Base-by-base conservation (phyloP, 1,140 invertebrate species). In the Bombus fervidus region DNA sequence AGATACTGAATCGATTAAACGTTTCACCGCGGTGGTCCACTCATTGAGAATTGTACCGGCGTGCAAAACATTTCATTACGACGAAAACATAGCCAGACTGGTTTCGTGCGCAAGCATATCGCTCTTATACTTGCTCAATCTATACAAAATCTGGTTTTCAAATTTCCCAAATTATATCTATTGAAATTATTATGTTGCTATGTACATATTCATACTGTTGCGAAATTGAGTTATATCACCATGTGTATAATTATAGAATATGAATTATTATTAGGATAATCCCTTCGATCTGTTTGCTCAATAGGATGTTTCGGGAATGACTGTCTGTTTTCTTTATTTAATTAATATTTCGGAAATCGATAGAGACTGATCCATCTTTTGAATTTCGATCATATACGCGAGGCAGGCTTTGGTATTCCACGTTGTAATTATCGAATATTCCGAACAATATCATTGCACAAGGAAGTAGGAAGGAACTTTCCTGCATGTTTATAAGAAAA, bases 21-120 rank as follows among this genome's bases (percentile, higher is more conserved):
- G 81, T 78, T 83, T 73, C 66, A 64, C 62, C 77, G 68, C 31
- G 41, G 68, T 72, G 31, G 83, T 72, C 68, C 62, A 15, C 28
- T 81, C 83, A 53, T 64, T 72, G 39, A 57, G 64, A 31, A 83
- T 77, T 41, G 73, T 53, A 69, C 15, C 62, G 62, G 25, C 41
- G 41, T 37, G 69, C 81, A 91, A 91, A 86, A 62, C 53, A 79
- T 86, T 79, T 85, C 83, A 86, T 87, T 86, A 81, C 76, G 81
- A 64, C 73, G 68, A 78, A 81, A 91, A 89, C 88, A 71, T 43
- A 43, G n/a, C n/a, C 73, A 22, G 39, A n/a, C 39, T 72, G 39
- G n/a, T 66, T n/a, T 41, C 39, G 13, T 75, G 18, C 13, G 15
- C n/a, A 15, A 22, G 72, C 6, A 41, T 47, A 74, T 47, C 31